Evolutionary conservation across 2,888 invertebrate species (phyloP).

Genomic region (Cantharis nigra): DNA sequence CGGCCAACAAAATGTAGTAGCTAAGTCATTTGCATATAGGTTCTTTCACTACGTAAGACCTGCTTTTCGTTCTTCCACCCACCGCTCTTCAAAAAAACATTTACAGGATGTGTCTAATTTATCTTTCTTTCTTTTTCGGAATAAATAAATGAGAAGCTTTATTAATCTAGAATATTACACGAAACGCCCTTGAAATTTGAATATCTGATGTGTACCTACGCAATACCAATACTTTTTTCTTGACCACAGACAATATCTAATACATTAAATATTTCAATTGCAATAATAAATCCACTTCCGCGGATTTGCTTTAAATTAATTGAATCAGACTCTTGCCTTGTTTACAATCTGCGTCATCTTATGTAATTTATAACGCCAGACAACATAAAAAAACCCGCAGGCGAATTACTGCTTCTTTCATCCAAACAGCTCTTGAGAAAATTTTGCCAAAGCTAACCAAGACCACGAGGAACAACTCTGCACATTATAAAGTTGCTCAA

Average conservation of each 20-base stretch:
- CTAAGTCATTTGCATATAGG: background rate
- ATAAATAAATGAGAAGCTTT: constrained; percentile 13
- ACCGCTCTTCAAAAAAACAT: background rate
- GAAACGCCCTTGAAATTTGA: constrained; percentile 29
- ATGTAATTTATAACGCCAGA: background rate
- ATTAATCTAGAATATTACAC: constrained; percentile 15
- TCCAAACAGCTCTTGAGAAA: no score
- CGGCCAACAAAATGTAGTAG: background rate
- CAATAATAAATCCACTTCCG: constrained; percentile 1
- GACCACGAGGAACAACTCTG: background rate
- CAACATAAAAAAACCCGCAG: background rate
- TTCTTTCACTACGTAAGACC: background rate
- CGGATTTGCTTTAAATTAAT: background rate
- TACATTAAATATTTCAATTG: constrained; percentile 17
- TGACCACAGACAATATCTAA: constrained; percentile 26
- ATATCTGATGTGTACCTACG: constrained; percentile 23
- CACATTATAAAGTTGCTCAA: background rate
- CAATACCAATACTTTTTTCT: constrained; percentile 23
- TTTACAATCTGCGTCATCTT: background rate
- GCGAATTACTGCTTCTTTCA: no score
- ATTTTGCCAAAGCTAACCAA: no score
- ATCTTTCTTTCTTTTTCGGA: constrained; percentile 1
- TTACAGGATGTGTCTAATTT: constrained; percentile 6
- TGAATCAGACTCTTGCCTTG: background rate
- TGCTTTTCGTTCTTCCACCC: background rate